These are phyloP conservation scores for Puma concolor DNA, from an alignment of 2,113 vertebrate species.

Conservation along the genomic window DNA sequence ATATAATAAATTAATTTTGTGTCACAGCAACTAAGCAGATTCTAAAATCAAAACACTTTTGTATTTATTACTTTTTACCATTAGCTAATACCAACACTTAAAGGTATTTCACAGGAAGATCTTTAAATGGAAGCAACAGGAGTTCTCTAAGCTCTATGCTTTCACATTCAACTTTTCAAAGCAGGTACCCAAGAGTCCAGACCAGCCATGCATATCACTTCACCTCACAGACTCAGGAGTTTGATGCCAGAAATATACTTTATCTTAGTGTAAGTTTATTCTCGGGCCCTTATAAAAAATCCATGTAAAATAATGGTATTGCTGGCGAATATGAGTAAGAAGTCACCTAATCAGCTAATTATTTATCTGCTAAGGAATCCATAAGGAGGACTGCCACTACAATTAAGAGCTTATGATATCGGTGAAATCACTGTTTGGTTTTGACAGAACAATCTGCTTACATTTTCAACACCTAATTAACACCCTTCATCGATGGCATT, in stretches of 20 bases:
- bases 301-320: background rate
- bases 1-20: background rate
- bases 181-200: background rate
- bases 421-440: constrained; percentile 49
- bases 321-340: background rate
- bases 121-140: background rate
- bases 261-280: background rate
- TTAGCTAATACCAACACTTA: background rate
- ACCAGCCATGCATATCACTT: rapidly evolving
- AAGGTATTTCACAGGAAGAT: background rate
- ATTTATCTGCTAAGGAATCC: background rate
- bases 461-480: constrained; percentile 83
- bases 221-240: background rate
- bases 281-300: background rate
- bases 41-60: background rate
- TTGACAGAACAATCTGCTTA: constrained; percentile 70
- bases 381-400: background rate
- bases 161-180: background rate
- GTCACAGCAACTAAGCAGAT: background rate
- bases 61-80: background rate
- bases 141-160: background rate
- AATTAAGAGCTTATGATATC: constrained; percentile 39
- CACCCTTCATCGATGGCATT: constrained; percentile 75
- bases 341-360: background rate
- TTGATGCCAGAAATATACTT: background rate